Conservation (phyloP, 2,797 vertebrate genomes). For the Cetoscarus ocellatus region DNA sequence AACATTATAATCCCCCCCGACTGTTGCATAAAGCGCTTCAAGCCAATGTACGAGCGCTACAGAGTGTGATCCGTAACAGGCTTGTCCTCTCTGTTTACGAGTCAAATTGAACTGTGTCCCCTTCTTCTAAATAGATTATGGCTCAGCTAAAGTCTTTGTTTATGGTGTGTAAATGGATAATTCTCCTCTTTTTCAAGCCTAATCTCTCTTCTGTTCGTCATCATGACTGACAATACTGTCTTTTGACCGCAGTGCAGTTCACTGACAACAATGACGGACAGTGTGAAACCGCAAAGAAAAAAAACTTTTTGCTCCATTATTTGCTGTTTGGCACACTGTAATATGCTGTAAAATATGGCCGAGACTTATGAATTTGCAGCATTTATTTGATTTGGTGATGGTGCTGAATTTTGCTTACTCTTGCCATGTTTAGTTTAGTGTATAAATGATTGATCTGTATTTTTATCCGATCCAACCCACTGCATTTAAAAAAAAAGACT, state of each 20-base stretch:
- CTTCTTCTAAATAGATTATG: slow-evolving; percentile 62
- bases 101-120: slow-evolving; percentile 48
- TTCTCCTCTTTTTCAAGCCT: slow-evolving; percentile 28
- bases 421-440: too few species aligned
- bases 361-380: too few species aligned
- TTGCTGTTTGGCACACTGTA: too few species aligned
- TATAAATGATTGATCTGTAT: too few species aligned
- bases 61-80: slow-evolving; percentile 7
- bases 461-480: too few species aligned
- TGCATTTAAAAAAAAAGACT: too few species aligned
- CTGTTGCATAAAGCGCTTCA: slow-evolving; percentile 40
- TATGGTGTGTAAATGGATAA: slow-evolving; percentile 37
- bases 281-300: not conserved
- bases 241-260: not conserved
- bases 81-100: slow-evolving; percentile 50
- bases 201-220: slow-evolving; percentile 34
- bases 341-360: too few species aligned
- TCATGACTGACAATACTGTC: slow-evolving; percentile 25
- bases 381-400: too few species aligned
- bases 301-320: too few species aligned
- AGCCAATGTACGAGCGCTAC: slow-evolving; percentile 15
- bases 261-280: not conserved
- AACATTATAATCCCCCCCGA: slow-evolving; percentile 40
- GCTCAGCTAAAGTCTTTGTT: slow-evolving; percentile 43
- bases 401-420: too few species aligned